Base-by-base conservation (phyloP, 2,888 invertebrate species). In the Cephus nigrinus region DNA sequence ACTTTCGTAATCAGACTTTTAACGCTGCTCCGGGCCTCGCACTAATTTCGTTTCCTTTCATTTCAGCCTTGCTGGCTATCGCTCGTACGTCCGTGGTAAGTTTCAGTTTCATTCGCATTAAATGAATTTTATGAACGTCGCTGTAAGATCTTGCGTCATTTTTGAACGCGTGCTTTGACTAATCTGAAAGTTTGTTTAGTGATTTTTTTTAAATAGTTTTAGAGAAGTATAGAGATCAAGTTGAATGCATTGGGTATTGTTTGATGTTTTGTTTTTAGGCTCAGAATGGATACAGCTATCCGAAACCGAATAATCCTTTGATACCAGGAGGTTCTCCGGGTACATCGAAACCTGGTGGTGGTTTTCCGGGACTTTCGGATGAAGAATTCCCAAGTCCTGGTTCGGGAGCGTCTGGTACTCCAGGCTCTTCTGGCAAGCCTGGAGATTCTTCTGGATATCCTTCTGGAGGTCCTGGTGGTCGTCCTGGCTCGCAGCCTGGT, bases 261-360 rank as follows among this genome's bases (percentile, higher is more conserved):
- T 69, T 32, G 1, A 69, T 69, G 30, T 30, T 31, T 32, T 69
- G 32, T 75, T 86, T 84, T 68, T 82, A 95, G 94, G 94, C 93
- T 76, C 96, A 96, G 92, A 94, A 93, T 88, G 96, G 96, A 32
- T 97, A 97, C 89, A 94, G 94, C 82, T 97, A 97, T 91, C 95
- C 95, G 82, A 93, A 94, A 80, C 96, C 96, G 11, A 93, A 93
- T 75, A 93, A 94, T 84, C 94, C 94, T 1, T 93, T 95, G 83
- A 89, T 87, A 76, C 86, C 90, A 68, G 92, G 92, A 23, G 80
- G 84, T 74, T 79, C 82, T 40, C 82, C 84, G 36, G 84, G 87
- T 72, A 82, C 84, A 34, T 77, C 86, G 4, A 82, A 85, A 79
- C 87, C 88, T 15, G 88, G 85, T 12, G 79, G 82, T 72, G 79